These are phyloP conservation scores for Phthorimaea operculella DNA, from an alignment of 1,140 invertebrate genomes.

Conservation along the genomic window DNA sequence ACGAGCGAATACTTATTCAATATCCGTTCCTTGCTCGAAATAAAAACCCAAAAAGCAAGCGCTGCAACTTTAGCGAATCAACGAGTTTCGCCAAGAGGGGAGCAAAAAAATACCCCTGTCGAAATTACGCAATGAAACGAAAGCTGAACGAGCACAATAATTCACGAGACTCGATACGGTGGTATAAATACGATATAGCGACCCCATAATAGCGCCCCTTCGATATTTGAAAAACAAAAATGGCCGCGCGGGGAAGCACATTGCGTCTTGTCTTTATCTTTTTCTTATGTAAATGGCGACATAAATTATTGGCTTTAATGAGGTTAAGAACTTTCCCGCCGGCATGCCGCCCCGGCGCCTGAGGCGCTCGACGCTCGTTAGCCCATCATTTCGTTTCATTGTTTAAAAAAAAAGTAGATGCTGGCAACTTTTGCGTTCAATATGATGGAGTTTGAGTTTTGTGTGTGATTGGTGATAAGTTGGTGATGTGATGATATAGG, in stretches of 20 bases:
- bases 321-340: conserved; percentile 33
- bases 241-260: conserved; percentile 15
- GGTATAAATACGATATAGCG: neutral
- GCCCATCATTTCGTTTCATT: conserved; percentile 15
- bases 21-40: too few relatives aligned
- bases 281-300: conserved; percentile 36
- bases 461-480: too few relatives aligned
- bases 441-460: too few relatives aligned
- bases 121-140: conserved; percentile 35
- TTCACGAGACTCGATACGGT: conserved; percentile 23
- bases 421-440: conserved; percentile 16
- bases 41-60: conserved; percentile 7
- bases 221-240: conserved; percentile 33
- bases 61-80: conserved; percentile 24
- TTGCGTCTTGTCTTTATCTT: conserved; percentile 34
- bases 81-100: conserved; percentile 14
- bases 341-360: conserved; percentile 13
- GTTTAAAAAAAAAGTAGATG: conserved; percentile 7
- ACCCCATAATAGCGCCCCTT: conserved; percentile 22
- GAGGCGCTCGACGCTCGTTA: conserved; percentile 16
- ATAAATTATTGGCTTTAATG: conserved; percentile 29
- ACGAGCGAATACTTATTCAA: too few relatives aligned
- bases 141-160: conserved; percentile 25
- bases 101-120: conserved; percentile 25
- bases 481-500: too few relatives aligned